Evolutionary conservation across 2,113 vertebrate genomes (phyloP).

Genomic region (Silurus glanis): DNA sequence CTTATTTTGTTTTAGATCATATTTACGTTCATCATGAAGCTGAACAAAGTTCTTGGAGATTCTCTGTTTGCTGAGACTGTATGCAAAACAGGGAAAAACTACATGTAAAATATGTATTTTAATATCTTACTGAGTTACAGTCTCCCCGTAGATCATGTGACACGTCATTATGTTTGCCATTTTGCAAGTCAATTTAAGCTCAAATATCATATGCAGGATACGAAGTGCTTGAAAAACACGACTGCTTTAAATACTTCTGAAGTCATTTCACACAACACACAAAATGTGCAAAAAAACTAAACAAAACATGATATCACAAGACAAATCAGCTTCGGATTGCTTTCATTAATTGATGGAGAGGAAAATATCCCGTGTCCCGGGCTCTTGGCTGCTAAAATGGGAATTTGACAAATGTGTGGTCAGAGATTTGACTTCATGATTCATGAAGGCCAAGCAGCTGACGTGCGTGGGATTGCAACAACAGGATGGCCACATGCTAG

Average conservation of each 20-base stretch:
- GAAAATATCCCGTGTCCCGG: no score
- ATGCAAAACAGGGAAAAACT: neutral
- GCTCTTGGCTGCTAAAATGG: neutral
- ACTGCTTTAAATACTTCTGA: neutral
- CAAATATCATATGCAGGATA: neutral
- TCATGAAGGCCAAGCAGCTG: slow-evolving; percentile 16
- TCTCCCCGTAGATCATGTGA: neutral
- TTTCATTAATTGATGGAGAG: neutral
- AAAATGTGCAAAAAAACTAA: neutral
- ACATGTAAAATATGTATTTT: neutral
- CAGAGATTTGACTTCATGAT: neutral
- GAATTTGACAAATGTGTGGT: neutral
- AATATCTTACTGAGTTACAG: neutral
- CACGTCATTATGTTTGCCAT: neutral
- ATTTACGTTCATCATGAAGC: neutral
- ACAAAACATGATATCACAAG: no score
- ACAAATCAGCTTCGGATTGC: neutral
- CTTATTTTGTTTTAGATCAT: neutral
- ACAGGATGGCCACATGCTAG: slow-evolving; percentile 37
- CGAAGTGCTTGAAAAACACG: neutral
- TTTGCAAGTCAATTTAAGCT: neutral
- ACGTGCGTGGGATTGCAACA: slow-evolving; percentile 19
- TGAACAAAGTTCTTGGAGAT: no score
- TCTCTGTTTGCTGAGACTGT: neutral
- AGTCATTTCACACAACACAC: neutral